These are phyloP conservation scores for Notospermus geniculatus DNA, from an alignment of 1,140 invertebrate genomes.

Conservation along the genomic window DNA sequence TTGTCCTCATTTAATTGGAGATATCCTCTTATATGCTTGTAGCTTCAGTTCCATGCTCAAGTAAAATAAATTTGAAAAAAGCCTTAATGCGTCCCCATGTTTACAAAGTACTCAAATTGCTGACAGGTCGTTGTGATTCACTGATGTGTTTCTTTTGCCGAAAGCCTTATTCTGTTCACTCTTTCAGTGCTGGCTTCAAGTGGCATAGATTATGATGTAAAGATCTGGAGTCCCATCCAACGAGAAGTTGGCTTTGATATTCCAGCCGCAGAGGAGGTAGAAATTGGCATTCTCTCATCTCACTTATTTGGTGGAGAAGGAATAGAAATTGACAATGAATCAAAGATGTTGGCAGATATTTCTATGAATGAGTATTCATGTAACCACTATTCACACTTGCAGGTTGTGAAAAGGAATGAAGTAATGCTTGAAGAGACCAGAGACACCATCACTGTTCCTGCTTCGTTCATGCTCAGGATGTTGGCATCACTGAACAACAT, in stretches of 20 bases:
- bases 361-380: slow-evolving; percentile 14
- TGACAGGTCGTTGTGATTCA: too few relatives aligned
- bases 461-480: slow-evolving; percentile 84
- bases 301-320: too few relatives aligned
- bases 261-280: slow-evolving; percentile 70
- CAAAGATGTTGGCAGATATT: too few relatives aligned
- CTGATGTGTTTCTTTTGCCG: too few relatives aligned
- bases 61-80: too few relatives aligned
- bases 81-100: too few relatives aligned
- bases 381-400: slow-evolving; percentile 35
- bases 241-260: slow-evolving; percentile 64
- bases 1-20: too few relatives aligned
- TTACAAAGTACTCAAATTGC: too few relatives aligned
- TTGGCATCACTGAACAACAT: slow-evolving; percentile 74
- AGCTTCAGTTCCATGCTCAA: too few relatives aligned
- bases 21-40: too few relatives aligned
- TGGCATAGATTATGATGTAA: slow-evolving; percentile 88
- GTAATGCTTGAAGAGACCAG: slow-evolving; percentile 85
- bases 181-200: slow-evolving; percentile 72
- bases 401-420: slow-evolving; percentile 80
- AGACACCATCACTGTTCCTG: slow-evolving; percentile 86
- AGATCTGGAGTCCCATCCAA: slow-evolving; percentile 74
- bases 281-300: too few relatives aligned
- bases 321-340: too few relatives aligned
- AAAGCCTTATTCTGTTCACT: slow-evolving; percentile 9